These are phyloP conservation scores for Pheosia gnoma DNA, from an alignment of 2,888 invertebrate genomes.

Conservation along the genomic window DNA sequence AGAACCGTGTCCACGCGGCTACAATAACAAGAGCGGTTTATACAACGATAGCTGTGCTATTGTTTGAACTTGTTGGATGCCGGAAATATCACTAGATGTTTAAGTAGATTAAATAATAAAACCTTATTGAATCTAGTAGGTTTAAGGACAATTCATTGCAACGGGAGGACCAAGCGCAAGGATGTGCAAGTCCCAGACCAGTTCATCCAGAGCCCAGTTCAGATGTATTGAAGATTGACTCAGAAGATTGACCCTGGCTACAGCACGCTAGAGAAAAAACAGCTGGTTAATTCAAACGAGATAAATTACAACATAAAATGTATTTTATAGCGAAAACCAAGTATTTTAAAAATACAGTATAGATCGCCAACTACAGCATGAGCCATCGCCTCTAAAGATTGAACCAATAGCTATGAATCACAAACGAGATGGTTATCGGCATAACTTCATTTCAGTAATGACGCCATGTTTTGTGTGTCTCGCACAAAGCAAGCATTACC, in stretches of 20 bases:
- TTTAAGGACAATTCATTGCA: too few species aligned
- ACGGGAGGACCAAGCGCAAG: too few species aligned
- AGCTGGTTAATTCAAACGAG: too few species aligned
- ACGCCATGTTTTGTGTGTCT: constrained; percentile 1
- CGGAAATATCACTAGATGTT: background rate
- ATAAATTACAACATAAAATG: too few species aligned
- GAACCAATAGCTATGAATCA: background rate
- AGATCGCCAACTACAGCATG: background rate
- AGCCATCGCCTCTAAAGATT: background rate
- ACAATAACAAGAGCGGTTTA: constrained; percentile 6
- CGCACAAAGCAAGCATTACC: background rate
- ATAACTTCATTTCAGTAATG: constrained; percentile 5
- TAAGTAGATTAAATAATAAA: background rate
- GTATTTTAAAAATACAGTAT: background rate
- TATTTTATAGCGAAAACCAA: too few species aligned
- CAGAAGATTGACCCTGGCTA: too few species aligned
- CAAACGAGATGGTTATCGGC: background rate
- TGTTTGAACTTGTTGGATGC: background rate
- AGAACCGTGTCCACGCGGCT: constrained; percentile 15
- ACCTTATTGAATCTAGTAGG: too few species aligned
- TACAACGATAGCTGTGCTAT: background rate
- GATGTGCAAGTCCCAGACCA: too few species aligned
- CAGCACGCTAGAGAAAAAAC: too few species aligned
- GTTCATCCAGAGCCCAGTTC: too few species aligned
- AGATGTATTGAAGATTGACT: too few species aligned